Base-by-base conservation (phyloP, 2,113 vertebrate genomes). In the Epinephelus cyanopodus region DNA sequence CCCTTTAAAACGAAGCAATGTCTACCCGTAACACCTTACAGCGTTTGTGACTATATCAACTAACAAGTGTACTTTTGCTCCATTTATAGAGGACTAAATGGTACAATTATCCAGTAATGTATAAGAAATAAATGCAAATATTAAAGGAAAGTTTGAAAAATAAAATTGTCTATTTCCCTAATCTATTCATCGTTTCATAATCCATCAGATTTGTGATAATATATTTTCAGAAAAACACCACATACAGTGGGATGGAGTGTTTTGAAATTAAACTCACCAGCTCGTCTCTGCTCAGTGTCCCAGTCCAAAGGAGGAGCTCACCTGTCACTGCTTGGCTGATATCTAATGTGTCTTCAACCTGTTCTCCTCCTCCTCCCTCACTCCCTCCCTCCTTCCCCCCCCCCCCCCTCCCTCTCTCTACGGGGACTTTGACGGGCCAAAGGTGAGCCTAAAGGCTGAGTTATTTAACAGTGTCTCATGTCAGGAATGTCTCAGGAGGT, bases 371-470 rank as follows among this genome's bases (percentile, higher is more conserved):
- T 77, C 57, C 82, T 81, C 48, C 23, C 7, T 48, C 13, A 3
- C 47, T 33, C 25, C 62, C 18, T 27, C 29, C 54, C 71, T 27
- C 33, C 53, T n/a, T n/a, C n/a, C n/a, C 7, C 54, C 12, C 4
- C 47, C 25, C 57, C 21, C 37, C 29, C 54, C 71, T 27, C 33
- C 53, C 64, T 33, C 29, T 18, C 45, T 25, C 15, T 52, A 77
- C 50, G 29, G 93, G 96, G 93, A 98, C 97, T 97, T 98, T 97
- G 96, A 94, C 92, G 91, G 95, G 88, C 83, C 97, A 96, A 97
- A 97, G 97, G 96, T 98, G 95, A 94, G 93, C 93, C 93, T 99
- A 98, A 98, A 97, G 95, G 96, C 86, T 98, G 88, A 98, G 97
- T 94, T 97, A 98, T 99, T 98, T 96, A 98, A 97, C 96, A 83